These are phyloP conservation scores for Saccostrea glomerata DNA, from an alignment of 1,140 invertebrate species.

Conservation along the genomic window DNA sequence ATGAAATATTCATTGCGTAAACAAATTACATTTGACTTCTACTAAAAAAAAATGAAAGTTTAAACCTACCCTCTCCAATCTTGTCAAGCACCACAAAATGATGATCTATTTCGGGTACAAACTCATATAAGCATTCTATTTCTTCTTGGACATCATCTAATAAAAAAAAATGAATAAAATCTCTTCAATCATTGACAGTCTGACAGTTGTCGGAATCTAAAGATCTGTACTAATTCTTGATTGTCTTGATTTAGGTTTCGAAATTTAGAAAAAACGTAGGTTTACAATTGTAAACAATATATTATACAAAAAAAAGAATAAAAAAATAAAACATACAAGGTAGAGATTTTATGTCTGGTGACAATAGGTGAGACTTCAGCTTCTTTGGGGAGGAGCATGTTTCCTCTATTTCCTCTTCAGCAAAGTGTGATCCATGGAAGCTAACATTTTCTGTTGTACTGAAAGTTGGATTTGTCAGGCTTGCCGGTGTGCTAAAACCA, in stretches of 20 bases:
- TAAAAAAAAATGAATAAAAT: neutral
- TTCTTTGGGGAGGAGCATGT: neutral
- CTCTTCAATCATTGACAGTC: no score
- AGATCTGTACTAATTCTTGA: no score
- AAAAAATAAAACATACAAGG: neutral
- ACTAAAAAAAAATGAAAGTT: neutral
- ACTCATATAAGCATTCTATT: conserved; percentile 73
- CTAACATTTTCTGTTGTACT: neutral
- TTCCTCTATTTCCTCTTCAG: neutral
- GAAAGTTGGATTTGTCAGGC: conserved; percentile 4
- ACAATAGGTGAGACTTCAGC: neutral
- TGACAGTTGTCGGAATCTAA: no score
- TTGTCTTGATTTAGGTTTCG: no score
- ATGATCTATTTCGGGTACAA: conserved; percentile 73
- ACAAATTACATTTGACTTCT: neutral
- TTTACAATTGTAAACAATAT: neutral
- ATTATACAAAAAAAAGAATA: neutral
- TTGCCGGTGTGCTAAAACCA: neutral
- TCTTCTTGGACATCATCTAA: conserved; percentile 70
- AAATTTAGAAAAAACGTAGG: no score
- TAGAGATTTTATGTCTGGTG: conserved; percentile 14
- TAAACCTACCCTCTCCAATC: conserved; percentile 77
- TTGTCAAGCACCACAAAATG: conserved; percentile 73
- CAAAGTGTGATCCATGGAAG: neutral
- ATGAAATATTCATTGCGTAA: neutral